Evolutionary conservation across 2,888 invertebrate genomes (phyloP), one percentile per base, ranked within the genome.

Genomic region (Apomyelois bistriatella): DNA sequence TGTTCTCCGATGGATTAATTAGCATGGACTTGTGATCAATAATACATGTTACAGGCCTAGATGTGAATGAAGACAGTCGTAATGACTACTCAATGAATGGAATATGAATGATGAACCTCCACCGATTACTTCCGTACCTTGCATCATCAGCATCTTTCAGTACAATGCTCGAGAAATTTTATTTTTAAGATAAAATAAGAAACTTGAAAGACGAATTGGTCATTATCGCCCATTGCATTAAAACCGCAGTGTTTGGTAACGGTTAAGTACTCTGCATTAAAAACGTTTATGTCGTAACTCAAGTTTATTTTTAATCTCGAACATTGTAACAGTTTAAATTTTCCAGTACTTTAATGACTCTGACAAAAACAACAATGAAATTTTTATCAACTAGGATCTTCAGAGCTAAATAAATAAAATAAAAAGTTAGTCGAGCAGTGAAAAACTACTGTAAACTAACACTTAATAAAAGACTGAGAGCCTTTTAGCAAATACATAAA

Each of bases 181-280:
- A 7, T 13, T 15, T 40, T 1, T 40, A 16, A 16, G 13, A 4
- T 13, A 15, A 40, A 40, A 15, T 13, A 1, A 5, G 8, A 15
- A 40, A 1, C 15, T 16, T 13, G 9, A 1, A 40, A 40, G 16
- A 40, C 40, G 10, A 32, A 46, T 35, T 12, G 15, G 10, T 32
- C 46, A 46, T 32, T 15, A 46, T 15, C 28, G 43, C 6, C 37
- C 5, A 16, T 16, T 40, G 16, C 16, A 40, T 40, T 40, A 15
- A 17, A 46, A 46, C 32, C 32, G 12, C 7, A 43, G 43, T 16
- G 16, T 46, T 32, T 46, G 46, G 46, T 32, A 46, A 46, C 46
- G 10, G 32, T 43, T 15, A 10, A 32, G 10, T 35, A 16, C 46
- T 46, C 12, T 46, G 15, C n/a, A 46, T 32, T 46, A 13, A 30